These are phyloP conservation scores for Pogoniulus pusillus DNA, from an alignment of 2,797 vertebrate species.

Conservation along the genomic window DNA sequence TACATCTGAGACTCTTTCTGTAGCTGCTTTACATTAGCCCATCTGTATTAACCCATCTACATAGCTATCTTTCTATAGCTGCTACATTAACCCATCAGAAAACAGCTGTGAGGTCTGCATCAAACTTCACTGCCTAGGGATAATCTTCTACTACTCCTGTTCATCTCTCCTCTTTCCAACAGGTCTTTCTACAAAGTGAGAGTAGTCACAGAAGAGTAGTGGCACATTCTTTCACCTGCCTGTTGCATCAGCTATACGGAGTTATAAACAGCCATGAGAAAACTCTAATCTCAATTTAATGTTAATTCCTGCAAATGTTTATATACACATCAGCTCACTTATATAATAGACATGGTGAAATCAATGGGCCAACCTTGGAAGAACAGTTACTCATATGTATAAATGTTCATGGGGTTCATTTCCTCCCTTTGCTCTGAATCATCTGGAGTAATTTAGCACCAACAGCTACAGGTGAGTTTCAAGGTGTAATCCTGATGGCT, in stretches of 20 bases:
- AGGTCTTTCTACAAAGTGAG: neutral
- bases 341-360: constrained; percentile 7
- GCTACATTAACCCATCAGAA: neutral
- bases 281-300: neutral
- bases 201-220: neutral
- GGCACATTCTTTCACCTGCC: neutral
- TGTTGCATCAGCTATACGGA: neutral
- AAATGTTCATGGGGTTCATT: neutral
- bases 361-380: neutral
- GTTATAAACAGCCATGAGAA: neutral
- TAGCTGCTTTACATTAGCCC: neutral
- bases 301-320: constrained; percentile 17
- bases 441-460: neutral
- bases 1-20: neutral
- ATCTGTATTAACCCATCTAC: too few relatives aligned
- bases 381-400: constrained; percentile 21
- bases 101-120: constrained; percentile 26
- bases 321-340: neutral
- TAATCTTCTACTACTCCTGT: neutral
- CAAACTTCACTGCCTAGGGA: neutral
- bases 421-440: constrained; percentile 44
- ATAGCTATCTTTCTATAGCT: too few relatives aligned
- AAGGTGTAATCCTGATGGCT: neutral
- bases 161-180: neutral
- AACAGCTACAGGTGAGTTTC: neutral